phyloP scores from a whole-genome alignment of 2,888 invertebrate genomes.

The Agrotis puta region DNA sequence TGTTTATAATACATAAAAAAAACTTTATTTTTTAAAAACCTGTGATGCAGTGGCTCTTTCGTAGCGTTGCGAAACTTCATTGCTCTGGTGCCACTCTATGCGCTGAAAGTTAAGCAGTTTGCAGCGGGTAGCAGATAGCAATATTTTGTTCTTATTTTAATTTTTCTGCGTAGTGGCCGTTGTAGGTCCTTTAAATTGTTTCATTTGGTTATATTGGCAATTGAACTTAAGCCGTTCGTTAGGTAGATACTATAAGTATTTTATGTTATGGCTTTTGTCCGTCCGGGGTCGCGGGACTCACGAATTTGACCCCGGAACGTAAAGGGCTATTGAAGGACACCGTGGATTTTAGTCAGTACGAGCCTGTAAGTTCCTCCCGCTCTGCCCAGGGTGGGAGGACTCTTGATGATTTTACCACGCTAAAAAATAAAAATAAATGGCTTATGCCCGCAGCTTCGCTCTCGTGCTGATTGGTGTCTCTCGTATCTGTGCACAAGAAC shows the following conservation, averaged over 20 bases:
- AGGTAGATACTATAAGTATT: constrained; percentile 10
- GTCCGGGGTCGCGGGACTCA: too few species aligned
- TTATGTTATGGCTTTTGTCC: not conserved
- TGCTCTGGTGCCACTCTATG: not conserved
- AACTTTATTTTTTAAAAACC: too few species aligned
- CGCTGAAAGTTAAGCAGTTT: not conserved
- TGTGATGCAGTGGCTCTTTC: not conserved
- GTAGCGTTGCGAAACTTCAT: not conserved
- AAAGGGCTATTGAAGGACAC: too few species aligned
- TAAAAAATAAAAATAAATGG: too few species aligned
- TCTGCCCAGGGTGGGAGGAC: too few species aligned
- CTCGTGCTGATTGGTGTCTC: too few species aligned
- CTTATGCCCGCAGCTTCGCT: not conserved
- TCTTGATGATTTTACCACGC: too few species aligned
- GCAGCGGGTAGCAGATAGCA: too few species aligned
- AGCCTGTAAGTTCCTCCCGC: too few species aligned
- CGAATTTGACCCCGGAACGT: too few species aligned
- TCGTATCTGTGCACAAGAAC: not conserved
- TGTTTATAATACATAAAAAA: too few species aligned
- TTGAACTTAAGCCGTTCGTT: constrained; percentile 3
- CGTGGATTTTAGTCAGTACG: too few species aligned
- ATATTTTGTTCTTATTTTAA: not conserved
- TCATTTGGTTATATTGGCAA: not conserved
- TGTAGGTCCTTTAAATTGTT: not conserved
- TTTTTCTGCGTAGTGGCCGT: not conserved